Conservation (phyloP, 2,888 invertebrate genomes). For the Drosophila leonis region DNA sequence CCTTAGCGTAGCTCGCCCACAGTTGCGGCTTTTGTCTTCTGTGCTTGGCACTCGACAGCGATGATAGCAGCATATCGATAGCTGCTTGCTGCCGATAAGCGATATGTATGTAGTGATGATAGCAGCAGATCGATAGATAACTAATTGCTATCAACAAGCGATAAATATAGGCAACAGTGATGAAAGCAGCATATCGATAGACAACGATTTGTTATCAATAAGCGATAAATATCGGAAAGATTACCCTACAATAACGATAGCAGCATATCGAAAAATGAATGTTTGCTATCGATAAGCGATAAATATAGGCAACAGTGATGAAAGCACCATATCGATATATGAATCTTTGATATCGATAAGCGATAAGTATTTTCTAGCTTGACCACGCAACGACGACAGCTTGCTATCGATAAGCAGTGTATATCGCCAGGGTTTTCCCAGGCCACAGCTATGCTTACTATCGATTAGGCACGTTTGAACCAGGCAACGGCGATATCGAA, state of each 20-base stretch:
- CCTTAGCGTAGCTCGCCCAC: neutral
- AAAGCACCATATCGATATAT: neutral
- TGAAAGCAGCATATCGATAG: neutral
- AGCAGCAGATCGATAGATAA: neutral
- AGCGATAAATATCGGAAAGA: neutral
- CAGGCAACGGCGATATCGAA: neutral
- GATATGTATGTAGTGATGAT: neutral
- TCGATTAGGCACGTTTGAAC: no score
- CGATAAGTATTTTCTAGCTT: no score
- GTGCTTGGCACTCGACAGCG: slow-evolving; percentile 3
- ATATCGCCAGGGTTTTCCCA: rapidly evolving
- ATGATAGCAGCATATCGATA: neutral
- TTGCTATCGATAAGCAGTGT: neutral
- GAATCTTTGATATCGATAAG: neutral
- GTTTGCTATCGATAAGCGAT: neutral
- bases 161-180: neutral
- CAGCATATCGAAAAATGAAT: neutral
- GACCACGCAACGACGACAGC: no score
- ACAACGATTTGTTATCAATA: neutral
- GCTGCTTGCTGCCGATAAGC: neutral
- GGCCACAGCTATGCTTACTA: no score
- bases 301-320: neutral
- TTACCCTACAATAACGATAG: no score
- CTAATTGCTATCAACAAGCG: neutral
- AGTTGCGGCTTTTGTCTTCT: slow-evolving; percentile 31